Base-by-base conservation (phyloP, 2,797 vertebrate species). In the Chloroceryle inda region DNA sequence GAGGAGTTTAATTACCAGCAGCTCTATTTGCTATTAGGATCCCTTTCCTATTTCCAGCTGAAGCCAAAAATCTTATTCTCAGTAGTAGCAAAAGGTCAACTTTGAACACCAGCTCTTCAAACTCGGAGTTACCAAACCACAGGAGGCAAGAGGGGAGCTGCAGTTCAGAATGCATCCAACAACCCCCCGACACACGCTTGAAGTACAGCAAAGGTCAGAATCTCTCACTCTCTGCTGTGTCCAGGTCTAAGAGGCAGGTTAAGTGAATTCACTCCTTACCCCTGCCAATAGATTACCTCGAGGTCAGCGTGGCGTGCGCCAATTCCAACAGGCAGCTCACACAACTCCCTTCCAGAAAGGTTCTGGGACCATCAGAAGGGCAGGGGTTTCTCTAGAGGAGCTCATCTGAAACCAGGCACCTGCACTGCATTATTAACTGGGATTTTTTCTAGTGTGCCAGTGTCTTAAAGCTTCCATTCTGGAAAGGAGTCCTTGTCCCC, bases 1-100 rank as follows among this genome's bases (percentile, higher is more conserved):
- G 69, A 88, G 27, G 40, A 13, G 50, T 50, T 90, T 85, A 72
- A 92, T 64, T n/a, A 90, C 76, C 62, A 88, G 62, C 77, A 97
- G 94, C 80, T 84, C 61, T 66, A 90, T 84, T 84, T 85, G 50
- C 52, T 76, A 13, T 85, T 75, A 64, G 37, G 31, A 71, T 17
- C 59, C 38, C 23, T 59, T 72, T 62, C n/a, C 53, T 74, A 20
- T 12, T 40, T 45, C 53, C 44, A 90, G 79, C 76, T 82, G 69
- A 92, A 89, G 61, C 15, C 79, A 52, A 81, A 81, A 74, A 45
- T 68, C 75, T 73, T 90, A 23, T 45, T 88, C 66, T 79, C 81
- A 79, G 4, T 13, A 23, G 15, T 14, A 56, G 27, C 40, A 75
- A 92, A 79, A 83, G 21, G 10, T 72, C 88, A 92, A 62, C 77